Evolutionary conservation across 2,113 vertebrate species (phyloP), one percentile per base, ranked within the genome.

Genomic region (Elephas maximus): DNA sequence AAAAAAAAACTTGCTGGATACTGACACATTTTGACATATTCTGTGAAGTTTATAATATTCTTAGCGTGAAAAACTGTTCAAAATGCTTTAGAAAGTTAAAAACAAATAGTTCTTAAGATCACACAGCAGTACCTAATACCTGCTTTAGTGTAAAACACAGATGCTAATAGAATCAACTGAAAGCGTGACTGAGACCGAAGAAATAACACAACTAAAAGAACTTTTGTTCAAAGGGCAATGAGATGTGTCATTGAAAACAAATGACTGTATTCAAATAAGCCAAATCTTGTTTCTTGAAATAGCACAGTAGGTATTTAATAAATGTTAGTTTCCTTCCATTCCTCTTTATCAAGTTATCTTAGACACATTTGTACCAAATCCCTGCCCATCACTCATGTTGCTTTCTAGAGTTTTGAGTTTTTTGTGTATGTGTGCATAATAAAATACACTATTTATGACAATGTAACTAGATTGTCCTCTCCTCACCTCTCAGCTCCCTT

Each of bases 231-330:
- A 41, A 80, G 60, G 37, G 9, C 41, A 86, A 2, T 69, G 81
- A 91, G 86, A 81, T 76, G 7, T 7, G 3, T 78, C 62, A 79
- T 63, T 88, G 88, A 76, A 94, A 94, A 74, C n/a, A 67, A 74
- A 28, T 74, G 41, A 51, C 57, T 77, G 2, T 71, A 73, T 92
- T 96, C 74, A 73, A 53, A 23, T 37, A 57, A 63, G n/a, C 18
- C 71, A 88, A 26, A 44, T 65, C 4, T 85, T 62, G 8, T 41
- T 69, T 33, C 30, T 60, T 77, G 82, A 82, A 78, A n/a, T 51
- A 63, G 51, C 21, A 76, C 48, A 14, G 48, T 67, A 89, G 51
- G n/a, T 71, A 69, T n/a, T 87, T 69, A 21, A 77, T 90, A 67
- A 74, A 82, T 57, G 9, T 57, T 30, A 21, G n/a, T 65, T 71